These are phyloP conservation scores for Sus cebifrons DNA, from an alignment of 2,797 vertebrate genomes.

Conservation along the genomic window DNA sequence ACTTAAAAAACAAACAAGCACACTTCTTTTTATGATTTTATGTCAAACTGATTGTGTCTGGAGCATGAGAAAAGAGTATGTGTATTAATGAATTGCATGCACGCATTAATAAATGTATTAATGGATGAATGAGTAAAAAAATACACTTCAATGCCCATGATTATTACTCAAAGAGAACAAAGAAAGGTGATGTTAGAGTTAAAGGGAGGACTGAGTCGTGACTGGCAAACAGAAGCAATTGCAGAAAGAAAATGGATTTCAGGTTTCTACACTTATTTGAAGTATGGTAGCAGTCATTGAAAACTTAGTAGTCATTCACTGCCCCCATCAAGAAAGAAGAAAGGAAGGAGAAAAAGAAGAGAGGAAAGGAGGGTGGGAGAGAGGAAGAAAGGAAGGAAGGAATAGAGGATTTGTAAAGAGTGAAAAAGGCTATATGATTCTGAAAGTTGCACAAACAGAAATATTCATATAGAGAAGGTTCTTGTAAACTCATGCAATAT, in stretches of 20 bases:
- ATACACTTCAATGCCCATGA: neutral
- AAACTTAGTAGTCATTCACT: neutral
- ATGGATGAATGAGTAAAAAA: neutral
- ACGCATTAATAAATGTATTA: neutral
- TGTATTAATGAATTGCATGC: neutral
- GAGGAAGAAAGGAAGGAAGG: neutral
- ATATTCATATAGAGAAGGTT: neutral
- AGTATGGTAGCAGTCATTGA: neutral
- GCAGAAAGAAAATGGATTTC: neutral
- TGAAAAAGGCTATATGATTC: conserved; percentile 1
- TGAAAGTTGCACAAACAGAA: neutral
- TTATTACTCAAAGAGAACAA: neutral
- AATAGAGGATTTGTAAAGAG: neutral
- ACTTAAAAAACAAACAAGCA: conserved; percentile 51
- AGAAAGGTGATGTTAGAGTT: neutral
- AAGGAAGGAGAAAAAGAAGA: neutral
- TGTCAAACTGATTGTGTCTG: conserved; percentile 18
- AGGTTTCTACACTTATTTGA: neutral
- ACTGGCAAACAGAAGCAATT: neutral
- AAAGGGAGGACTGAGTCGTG: neutral
- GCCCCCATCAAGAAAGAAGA: neutral
- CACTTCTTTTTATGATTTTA: conserved; percentile 23
- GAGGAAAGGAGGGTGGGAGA: neutral
- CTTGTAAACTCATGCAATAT: neutral
- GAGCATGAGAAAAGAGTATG: neutral